A percentile compares a stretch with the other conserved stretches of the same genome.
Evolutionary conservation across 2,888 invertebrate species (phyloP).

Genomic region (Plagodis dolabraria): DNA sequence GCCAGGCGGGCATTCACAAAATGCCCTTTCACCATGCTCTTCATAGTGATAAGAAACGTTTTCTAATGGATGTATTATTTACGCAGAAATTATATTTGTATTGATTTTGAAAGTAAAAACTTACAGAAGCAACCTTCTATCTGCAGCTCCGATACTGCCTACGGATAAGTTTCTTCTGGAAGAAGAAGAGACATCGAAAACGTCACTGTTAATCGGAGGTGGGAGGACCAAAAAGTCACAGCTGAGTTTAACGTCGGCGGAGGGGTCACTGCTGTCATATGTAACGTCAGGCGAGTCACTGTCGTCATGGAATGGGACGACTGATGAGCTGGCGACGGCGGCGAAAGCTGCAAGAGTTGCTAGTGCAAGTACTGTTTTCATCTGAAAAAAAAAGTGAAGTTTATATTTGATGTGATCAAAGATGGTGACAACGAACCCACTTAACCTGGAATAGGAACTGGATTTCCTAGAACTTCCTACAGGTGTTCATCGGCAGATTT

Average conservation of each 20-base stretch:
- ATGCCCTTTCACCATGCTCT: no score
- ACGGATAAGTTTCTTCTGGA: neutral
- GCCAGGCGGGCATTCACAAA: no score
- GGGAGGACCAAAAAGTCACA: neutral
- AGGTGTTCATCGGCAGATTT: no score
- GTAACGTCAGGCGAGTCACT: neutral
- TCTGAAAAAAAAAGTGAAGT: neutral
- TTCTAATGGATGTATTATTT: no score
- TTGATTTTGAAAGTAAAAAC: neutral
- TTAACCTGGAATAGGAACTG: no score
- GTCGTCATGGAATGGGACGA: neutral
- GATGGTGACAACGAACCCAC: no score
- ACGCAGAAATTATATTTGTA: no score
- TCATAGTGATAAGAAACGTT: no score
- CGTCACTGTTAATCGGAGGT: neutral
- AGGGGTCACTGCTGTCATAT: neutral
- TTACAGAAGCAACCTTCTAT: neutral
- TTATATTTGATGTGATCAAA: no score
- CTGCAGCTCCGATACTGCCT: neutral
- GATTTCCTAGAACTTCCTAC: no score
- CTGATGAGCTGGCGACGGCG: neutral
- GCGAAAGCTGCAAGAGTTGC: neutral
- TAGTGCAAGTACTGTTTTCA: neutral
- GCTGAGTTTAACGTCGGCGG: neutral
- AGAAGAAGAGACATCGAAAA: neutral